A percentile compares a stretch with the other conserved stretches of the same genome.
phyloP scores from a whole-genome alignment of 2,797 vertebrate species.

The Strix occidentalis region DNA sequence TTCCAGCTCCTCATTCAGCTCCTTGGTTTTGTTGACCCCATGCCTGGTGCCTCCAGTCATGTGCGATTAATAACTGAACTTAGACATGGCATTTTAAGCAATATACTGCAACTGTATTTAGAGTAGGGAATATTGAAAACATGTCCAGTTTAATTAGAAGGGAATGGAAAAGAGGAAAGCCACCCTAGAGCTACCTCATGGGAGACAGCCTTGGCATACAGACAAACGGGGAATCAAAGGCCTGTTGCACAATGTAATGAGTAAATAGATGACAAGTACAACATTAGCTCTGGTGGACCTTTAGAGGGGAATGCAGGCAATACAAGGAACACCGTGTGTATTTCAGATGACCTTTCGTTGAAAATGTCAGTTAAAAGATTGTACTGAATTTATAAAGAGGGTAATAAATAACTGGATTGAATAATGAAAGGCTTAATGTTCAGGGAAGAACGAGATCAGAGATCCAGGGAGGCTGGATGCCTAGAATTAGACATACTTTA shows the following conservation, averaged over 20 bases:
- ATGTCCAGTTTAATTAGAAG: constrained; percentile 3
- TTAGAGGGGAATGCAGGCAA: constrained; percentile 11
- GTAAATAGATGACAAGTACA: constrained; percentile 36
- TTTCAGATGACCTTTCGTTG: constrained; percentile 47
- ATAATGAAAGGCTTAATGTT: constrained; percentile 1
- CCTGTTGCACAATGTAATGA: constrained; percentile 8
- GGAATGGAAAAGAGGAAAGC: not conserved
- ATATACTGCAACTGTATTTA: not conserved
- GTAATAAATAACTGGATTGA: constrained; percentile 28
- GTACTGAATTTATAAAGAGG: constrained; percentile 23
- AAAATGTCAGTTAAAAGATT: constrained; percentile 59
- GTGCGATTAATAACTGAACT: not conserved
- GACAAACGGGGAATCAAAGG: not conserved
- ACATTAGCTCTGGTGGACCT: constrained; percentile 27
- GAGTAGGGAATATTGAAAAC: not conserved
- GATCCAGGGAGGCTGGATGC: not conserved
- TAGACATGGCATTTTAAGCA: not conserved
- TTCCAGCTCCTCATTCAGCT: not conserved
- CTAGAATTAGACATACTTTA: not conserved
- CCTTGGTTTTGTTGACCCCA: not conserved
- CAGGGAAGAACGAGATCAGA: not conserved
- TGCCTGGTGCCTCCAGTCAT: not conserved
- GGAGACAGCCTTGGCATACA: not conserved
- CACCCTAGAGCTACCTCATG: not conserved
- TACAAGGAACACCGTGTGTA: not conserved